A percentile compares a stretch with the other conserved stretches of the same genome.
These are phyloP conservation scores for Catharus fuscescens DNA, from an alignment of 2,113 vertebrate genomes.

Conservation along the genomic window DNA sequence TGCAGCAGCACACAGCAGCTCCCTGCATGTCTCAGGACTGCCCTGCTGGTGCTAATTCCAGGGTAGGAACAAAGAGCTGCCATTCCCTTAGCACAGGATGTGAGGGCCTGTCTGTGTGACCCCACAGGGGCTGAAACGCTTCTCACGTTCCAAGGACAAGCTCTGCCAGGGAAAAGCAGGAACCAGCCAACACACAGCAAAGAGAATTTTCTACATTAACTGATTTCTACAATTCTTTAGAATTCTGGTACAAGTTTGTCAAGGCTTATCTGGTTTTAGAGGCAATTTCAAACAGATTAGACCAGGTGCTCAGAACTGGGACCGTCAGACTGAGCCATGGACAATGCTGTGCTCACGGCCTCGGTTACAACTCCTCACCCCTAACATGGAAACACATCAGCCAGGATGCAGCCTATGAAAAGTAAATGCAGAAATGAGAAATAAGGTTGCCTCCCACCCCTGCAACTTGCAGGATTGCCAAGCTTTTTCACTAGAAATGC, in stretches of 20 bases:
- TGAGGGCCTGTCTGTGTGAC: neutral
- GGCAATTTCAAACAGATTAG: neutral
- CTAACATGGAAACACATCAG: neutral
- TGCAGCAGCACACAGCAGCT: neutral
- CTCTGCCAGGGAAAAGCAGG: neutral
- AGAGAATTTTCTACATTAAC: neutral
- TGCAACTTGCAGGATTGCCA: neutral
- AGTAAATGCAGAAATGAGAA: neutral
- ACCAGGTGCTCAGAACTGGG: neutral
- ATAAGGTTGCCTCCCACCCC: neutral
- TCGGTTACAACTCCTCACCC: neutral
- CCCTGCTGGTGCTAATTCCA: neutral
- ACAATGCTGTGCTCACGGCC: neutral
- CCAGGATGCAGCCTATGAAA: neutral
- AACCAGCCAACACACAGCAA: neutral
- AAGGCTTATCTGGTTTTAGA: neutral
- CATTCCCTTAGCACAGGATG: neutral
- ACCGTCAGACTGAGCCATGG: neutral
- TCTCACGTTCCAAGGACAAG: neutral
- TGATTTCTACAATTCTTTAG: neutral
- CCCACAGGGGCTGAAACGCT: neutral
- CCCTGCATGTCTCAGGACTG: neutral
- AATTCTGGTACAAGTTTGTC: neutral
- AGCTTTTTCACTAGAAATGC: neutral
- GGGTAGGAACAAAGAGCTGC: neutral